A percentile compares a stretch with the other conserved stretches of the same genome.
Conservation (phyloP, 1,140 invertebrate species). For the Dendrolimus punctatus region DNA sequence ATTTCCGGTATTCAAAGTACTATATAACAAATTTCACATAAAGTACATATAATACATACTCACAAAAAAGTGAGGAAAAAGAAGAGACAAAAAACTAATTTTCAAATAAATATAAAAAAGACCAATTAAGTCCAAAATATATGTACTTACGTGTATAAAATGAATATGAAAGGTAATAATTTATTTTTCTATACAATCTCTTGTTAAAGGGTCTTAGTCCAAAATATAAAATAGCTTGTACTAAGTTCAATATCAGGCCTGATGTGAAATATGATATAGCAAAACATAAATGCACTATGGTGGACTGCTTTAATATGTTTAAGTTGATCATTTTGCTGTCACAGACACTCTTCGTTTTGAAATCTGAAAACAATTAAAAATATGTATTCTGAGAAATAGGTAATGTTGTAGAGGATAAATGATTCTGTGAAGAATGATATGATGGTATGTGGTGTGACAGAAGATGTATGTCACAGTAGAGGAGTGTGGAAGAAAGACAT, state of each 20-base stretch:
- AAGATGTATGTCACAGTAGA: no score
- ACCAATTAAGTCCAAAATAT: conserved; percentile 57
- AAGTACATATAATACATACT: not conserved
- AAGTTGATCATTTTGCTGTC: conserved; percentile 79
- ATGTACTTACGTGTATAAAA: conserved; percentile 93
- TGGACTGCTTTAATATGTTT: conserved; percentile 74
- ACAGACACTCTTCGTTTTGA: conserved; percentile 30
- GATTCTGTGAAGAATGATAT: no score
- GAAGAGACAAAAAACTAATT: not conserved
- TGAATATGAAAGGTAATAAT: conserved; percentile 92
- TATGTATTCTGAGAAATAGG: no score
- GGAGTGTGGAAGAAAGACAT: no score
- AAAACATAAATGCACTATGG: conserved; percentile 83
- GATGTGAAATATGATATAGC: conserved; percentile 92
- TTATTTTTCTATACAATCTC: conserved; percentile 88
- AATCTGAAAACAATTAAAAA: conserved; percentile 35
- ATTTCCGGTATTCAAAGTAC: no score
- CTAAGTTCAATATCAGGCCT: conserved; percentile 88
- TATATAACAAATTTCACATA: conserved; percentile 5
- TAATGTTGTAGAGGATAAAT: no score
- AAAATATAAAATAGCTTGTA: conserved; percentile 85
- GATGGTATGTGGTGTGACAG: no score
- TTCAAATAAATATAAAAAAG: conserved; percentile 1
- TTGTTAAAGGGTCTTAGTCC: conserved; percentile 83
- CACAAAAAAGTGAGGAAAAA: no score